A percentile compares a stretch with the other conserved stretches of the same genome.
These are phyloP conservation scores for Xenopus laevis DNA, from an alignment of 2,113 vertebrate genomes.

Conservation along the genomic window DNA sequence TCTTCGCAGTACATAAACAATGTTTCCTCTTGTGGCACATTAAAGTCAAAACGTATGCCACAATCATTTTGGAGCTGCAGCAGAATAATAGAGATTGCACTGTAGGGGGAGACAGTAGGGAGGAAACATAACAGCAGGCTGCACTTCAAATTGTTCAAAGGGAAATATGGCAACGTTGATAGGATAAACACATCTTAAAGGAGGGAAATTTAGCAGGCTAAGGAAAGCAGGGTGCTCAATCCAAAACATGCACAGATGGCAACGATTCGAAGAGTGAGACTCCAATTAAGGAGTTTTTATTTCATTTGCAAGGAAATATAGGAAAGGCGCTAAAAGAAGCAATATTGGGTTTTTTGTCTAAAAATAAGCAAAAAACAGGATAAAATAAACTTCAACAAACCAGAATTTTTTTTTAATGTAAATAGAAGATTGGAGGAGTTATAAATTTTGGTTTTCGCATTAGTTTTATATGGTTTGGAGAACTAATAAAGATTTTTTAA, in stretches of 20 bases:
- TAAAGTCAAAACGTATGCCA: conserved; percentile 34
- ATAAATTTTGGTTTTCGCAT: too few relatives aligned
- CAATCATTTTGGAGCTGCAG: conserved; percentile 27
- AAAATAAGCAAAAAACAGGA: not conserved
- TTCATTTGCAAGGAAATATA: conserved; percentile 37
- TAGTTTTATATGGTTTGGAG: too few relatives aligned
- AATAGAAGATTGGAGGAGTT: too few relatives aligned
- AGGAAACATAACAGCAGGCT: conserved; percentile 36
- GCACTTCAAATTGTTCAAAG: conserved; percentile 33
- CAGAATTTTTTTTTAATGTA: too few relatives aligned
- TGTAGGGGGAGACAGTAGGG: conserved; percentile 40
- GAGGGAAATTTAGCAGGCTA: conserved; percentile 39
- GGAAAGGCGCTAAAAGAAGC: conserved; percentile 4
- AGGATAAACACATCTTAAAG: conserved; percentile 30
- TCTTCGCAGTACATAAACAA: conserved; percentile 17
- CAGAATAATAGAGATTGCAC: conserved; percentile 39
- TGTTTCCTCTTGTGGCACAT: conserved; percentile 35
- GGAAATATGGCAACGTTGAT: conserved; percentile 37
- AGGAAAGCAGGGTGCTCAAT: conserved; percentile 23
- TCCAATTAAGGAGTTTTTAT: conserved; percentile 39
- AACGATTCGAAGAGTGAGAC: conserved; percentile 33
- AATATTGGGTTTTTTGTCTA: not conserved
- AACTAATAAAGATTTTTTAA: too few relatives aligned
- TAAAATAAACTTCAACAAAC: too few relatives aligned
- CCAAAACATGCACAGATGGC: conserved; percentile 41